phyloP scores from a whole-genome alignment of 53 echinoderm and acorn worm species.

The Apostichopus leukothele region DNA sequence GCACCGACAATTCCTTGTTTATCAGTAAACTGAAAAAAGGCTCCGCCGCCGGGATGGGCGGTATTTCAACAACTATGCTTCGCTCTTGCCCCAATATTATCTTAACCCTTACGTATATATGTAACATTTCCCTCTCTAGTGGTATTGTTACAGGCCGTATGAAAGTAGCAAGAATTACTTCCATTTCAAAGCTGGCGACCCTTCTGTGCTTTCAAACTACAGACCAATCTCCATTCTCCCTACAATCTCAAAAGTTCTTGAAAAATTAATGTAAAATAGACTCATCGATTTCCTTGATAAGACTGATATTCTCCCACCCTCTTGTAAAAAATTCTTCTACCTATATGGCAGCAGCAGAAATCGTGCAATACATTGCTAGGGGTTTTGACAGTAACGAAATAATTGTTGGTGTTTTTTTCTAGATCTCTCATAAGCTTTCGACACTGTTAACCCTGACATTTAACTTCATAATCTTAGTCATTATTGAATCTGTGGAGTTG shows the following conservation, averaged over 20 bases:
- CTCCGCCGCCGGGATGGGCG: too few relatives aligned
- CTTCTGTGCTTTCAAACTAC: conserved; percentile 4
- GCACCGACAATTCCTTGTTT: too few relatives aligned
- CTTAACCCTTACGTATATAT: too few relatives aligned
- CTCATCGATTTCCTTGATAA: too few relatives aligned
- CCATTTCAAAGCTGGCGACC: conserved; percentile 8
- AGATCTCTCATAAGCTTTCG: not conserved
- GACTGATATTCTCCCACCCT: too few relatives aligned
- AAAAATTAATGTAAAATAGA: not conserved
- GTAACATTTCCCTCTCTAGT: not conserved
- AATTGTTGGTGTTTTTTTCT: not conserved
- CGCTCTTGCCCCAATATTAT: too few relatives aligned
- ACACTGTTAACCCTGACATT: not conserved
- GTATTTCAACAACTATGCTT: too few relatives aligned
- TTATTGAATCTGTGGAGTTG: not conserved
- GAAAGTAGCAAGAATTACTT: conserved; percentile 5
- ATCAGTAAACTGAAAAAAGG: too few relatives aligned
- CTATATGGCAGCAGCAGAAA: too few relatives aligned
- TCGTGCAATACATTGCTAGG: not conserved
- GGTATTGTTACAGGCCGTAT: not conserved
- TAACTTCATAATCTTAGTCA: not conserved
- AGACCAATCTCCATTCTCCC: not conserved
- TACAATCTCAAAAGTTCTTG: not conserved
- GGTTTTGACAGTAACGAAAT: not conserved
- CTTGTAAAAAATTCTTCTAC: too few relatives aligned